A percentile compares a stretch with the other conserved stretches of the same genome.
Conservation (phyloP, 1,140 invertebrate species). For the Bombus terrestris region DNA sequence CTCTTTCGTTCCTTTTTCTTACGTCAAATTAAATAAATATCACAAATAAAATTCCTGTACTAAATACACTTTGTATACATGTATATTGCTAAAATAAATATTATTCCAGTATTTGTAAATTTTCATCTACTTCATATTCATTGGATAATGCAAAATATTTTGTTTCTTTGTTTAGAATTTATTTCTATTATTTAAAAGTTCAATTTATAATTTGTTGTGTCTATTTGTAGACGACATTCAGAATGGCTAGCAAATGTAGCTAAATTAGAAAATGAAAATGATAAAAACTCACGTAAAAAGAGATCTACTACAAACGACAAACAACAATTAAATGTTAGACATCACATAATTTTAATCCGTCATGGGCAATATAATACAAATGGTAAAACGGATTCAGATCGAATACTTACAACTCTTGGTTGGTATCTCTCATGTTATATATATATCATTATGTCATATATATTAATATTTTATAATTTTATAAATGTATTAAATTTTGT, state of each 20-base stretch:
- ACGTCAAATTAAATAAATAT: background rate
- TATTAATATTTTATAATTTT: background rate
- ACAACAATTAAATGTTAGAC: constrained; percentile 87
- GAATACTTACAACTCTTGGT: constrained; percentile 91
- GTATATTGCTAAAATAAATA: background rate
- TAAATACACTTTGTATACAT: background rate
- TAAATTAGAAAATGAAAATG: constrained; percentile 81
- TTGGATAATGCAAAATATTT: background rate
- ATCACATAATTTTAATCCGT: constrained; percentile 95
- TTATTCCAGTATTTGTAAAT: background rate
- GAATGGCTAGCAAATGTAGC: constrained; percentile 87
- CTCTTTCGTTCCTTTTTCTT: background rate
- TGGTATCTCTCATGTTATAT: constrained; percentile 63
- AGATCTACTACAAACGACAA: constrained; percentile 82
- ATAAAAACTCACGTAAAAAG: constrained; percentile 86
- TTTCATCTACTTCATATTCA: background rate
- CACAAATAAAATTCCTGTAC: background rate
- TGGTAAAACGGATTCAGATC: constrained; percentile 88
- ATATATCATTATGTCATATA: background rate
- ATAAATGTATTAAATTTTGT: background rate
- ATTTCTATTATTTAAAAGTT: constrained; percentile 1
- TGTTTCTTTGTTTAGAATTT: constrained; percentile 14
- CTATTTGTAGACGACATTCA: constrained; percentile 87
- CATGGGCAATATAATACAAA: constrained; percentile 96
- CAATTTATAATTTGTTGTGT: background rate